A percentile compares a stretch with the other conserved stretches of the same genome.
Conservation (phyloP, 2,888 invertebrate genomes). For the Cryptus armator region DNA sequence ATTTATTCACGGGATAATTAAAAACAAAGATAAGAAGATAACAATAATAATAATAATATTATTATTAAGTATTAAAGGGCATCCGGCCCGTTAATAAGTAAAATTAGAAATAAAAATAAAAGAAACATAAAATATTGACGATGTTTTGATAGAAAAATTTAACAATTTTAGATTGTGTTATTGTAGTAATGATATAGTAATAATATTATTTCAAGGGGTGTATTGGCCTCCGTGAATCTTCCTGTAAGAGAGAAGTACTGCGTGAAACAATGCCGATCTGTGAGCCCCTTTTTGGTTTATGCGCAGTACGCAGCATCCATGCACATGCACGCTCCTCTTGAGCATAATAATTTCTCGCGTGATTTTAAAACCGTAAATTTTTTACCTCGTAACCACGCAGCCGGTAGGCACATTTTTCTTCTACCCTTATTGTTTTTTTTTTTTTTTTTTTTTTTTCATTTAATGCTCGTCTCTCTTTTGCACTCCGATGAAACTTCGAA, state of each 20-base stretch:
- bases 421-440: not conserved
- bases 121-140: no score
- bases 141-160: not conserved
- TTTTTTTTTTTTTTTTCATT: slow-evolving; percentile 47
- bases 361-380: slow-evolving; percentile 85
- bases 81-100: no score
- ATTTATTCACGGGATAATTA: no score
- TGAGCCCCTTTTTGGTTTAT: slow-evolving; percentile 51
- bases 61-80: no score
- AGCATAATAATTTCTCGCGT: slow-evolving; percentile 84
- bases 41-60: no score
- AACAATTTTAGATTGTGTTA: not conserved
- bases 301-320: slow-evolving; percentile 9
- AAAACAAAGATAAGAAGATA: no score
- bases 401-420: slow-evolving; percentile 43
- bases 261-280: slow-evolving; percentile 9
- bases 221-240: not conserved
- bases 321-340: slow-evolving; percentile 46
- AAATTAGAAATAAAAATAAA: no score
- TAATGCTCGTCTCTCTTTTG: slow-evolving; percentile 60
- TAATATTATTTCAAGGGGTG: not conserved
- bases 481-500: slow-evolving; percentile 61
- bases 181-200: not conserved
- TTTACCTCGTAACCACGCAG: slow-evolving; percentile 78
- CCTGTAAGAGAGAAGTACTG: slow-evolving; percentile 4